A percentile compares a stretch with the other conserved stretches of the same genome.
Conservation (phyloP, 2,113 vertebrate species). For the Spermophilus dauricus region DNA sequence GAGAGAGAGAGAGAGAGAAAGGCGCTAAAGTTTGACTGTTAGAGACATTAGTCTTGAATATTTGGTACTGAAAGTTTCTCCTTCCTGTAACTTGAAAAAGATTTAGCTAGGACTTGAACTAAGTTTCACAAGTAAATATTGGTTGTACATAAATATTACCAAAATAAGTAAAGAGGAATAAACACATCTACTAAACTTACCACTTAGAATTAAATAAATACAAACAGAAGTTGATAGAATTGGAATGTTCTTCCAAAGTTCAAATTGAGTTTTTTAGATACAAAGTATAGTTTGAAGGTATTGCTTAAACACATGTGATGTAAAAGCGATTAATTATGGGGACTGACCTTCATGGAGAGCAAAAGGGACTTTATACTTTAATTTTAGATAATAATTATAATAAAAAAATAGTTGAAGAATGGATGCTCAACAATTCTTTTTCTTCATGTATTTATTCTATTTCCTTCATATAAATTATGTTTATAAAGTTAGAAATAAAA, state of each 20-base stretch:
- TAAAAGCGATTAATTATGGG: neutral
- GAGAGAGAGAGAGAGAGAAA: too few relatives aligned
- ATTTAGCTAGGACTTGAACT: neutral
- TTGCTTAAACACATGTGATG: neutral
- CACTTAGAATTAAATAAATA: neutral
- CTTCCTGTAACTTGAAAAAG: neutral
- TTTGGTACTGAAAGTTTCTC: neutral
- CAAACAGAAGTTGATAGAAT: neutral
- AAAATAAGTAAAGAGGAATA: neutral
- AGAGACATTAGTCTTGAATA: neutral
- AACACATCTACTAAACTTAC: constrained; percentile 1
- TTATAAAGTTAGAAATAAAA: neutral
- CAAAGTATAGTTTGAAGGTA: neutral
- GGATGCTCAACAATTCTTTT: neutral
- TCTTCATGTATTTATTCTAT: neutral
- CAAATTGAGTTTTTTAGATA: neutral
- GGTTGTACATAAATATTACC: neutral
- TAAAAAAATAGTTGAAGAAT: neutral
- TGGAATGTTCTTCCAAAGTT: neutral
- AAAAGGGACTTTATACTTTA: neutral
- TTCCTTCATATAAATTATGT: neutral
- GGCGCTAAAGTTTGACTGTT: neutral
- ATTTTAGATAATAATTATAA: neutral
- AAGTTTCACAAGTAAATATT: neutral
- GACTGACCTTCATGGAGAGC: neutral